Conservation (phyloP, 2,113 vertebrate genomes). For the Elephas maximus region DNA sequence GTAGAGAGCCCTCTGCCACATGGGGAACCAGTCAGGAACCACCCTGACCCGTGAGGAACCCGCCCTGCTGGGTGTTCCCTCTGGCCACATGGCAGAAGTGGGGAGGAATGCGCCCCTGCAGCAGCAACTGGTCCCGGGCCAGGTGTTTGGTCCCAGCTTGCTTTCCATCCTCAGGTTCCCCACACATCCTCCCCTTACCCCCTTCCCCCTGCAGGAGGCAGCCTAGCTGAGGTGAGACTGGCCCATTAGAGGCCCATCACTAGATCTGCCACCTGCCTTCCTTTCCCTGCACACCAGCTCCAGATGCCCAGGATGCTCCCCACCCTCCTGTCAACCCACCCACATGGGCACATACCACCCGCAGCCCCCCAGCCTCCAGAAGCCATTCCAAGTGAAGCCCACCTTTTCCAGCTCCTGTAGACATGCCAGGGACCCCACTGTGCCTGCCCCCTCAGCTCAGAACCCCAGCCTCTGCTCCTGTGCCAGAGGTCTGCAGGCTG, state of each 20-base stretch:
- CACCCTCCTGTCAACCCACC: not conserved
- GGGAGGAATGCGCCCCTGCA: too few relatives aligned
- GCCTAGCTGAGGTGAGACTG: too few relatives aligned
- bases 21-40: too few relatives aligned
- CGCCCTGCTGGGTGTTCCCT: too few relatives aligned
- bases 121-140: too few relatives aligned
- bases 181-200: not conserved
- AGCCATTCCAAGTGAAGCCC: not conserved
- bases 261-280: not conserved
- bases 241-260: too few relatives aligned
- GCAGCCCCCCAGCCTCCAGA: not conserved
- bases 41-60: too few relatives aligned
- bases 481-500: not conserved
- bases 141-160: too few relatives aligned
- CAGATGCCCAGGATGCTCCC: too few relatives aligned
- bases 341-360: not conserved
- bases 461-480: fast-evolving
- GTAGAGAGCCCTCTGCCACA: too few relatives aligned
- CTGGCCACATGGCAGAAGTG: too few relatives aligned
- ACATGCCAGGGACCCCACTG: not conserved
- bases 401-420: not conserved
- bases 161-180: not conserved
- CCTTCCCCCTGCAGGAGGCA: too few relatives aligned
- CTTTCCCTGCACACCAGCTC: not conserved
- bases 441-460: fast-evolving